Evolutionary conservation across 1,140 invertebrate species (phyloP), one percentile per base, ranked within the genome.

Genomic region (Dysdera silvatica): DNA sequence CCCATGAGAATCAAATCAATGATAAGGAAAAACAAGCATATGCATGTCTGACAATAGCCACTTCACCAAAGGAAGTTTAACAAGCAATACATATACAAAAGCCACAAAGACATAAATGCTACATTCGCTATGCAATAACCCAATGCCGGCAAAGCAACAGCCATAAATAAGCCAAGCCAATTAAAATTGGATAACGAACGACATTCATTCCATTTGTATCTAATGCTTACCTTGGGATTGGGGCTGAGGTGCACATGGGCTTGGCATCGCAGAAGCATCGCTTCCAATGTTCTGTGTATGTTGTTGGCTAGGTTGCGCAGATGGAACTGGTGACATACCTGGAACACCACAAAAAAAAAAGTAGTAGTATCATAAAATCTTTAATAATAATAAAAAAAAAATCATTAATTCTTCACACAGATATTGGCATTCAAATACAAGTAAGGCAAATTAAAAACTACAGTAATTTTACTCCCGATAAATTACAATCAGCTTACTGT

Each of bases 241-340:
- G 12, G 61, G 52, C 29, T 52, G 61, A 32, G 52, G 52, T 20
- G 56, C 52, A 52, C 55, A 55, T 14, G 52, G 61, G 41, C 33
- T 56, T 63, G 29, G 16, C 61, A 63, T 63, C n/a, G n/a, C n/a
- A 6, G 61, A 40, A 37, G 52, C 12, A 40, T 63, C 61, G 41
- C 20, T 56, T 10, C 37, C 37, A 52, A 63, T 63, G 29, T 52
- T 56, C 28, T 10, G 61, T 40, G 31, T n/a, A 40, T 56, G 52
- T 16, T 33, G 41, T 37, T 28, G 52, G 16, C 52, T 16, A n/a
- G 52, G 52, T 31, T 55, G 52, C 24, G 45, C 45, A 28, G 61
- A 48, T 23, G 52, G 61, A 23, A 63, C 35, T 12, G 61, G 61
- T 28, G 61, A 53, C 61, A 63, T 63, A 29, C 52, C 61, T 56